Percentiles rank a stretch among this genome's conserved stretches.
These are phyloP conservation scores for Acrobasis repandana DNA, from an alignment of 2,888 invertebrate species.

Conservation along the genomic window DNA sequence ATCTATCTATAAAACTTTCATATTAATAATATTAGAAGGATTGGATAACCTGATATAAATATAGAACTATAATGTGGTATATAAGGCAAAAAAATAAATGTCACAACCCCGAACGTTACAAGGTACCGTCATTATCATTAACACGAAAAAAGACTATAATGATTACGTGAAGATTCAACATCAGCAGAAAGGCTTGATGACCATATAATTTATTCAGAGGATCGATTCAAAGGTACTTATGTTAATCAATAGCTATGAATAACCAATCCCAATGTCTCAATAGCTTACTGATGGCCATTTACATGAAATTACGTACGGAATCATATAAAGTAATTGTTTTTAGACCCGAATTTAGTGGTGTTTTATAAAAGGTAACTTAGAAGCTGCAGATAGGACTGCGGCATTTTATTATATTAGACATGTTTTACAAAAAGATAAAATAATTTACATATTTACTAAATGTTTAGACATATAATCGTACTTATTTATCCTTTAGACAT, in stretches of 20 bases:
- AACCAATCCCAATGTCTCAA: slow-evolving; percentile 17
- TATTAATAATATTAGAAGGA: too few species aligned
- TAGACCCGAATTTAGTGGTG: background rate
- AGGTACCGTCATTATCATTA: too few species aligned
- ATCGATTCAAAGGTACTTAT: slow-evolving; percentile 17
- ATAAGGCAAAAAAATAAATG: too few species aligned
- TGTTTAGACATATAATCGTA: too few species aligned
- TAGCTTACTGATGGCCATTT: slow-evolving; percentile 7
- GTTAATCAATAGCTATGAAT: slow-evolving; percentile 20
- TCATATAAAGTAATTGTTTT: slow-evolving; percentile 7
- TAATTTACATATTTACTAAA: too few species aligned
- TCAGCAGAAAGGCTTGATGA: background rate
- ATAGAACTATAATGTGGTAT: too few species aligned
- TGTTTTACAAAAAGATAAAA: too few species aligned
- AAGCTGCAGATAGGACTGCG: background rate
- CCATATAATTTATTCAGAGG: slow-evolving; percentile 16
- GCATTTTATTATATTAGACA: background rate
- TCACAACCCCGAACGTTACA: too few species aligned
- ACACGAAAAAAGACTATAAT: background rate
- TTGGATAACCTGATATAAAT: too few species aligned
- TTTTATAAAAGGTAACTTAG: background rate
- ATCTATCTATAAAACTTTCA: too few species aligned
- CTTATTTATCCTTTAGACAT: too few species aligned
- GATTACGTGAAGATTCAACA: background rate
- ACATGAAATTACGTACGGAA: background rate